Base-by-base conservation (phyloP, 1,140 invertebrate species). In the Drosophila parvula region DNA sequence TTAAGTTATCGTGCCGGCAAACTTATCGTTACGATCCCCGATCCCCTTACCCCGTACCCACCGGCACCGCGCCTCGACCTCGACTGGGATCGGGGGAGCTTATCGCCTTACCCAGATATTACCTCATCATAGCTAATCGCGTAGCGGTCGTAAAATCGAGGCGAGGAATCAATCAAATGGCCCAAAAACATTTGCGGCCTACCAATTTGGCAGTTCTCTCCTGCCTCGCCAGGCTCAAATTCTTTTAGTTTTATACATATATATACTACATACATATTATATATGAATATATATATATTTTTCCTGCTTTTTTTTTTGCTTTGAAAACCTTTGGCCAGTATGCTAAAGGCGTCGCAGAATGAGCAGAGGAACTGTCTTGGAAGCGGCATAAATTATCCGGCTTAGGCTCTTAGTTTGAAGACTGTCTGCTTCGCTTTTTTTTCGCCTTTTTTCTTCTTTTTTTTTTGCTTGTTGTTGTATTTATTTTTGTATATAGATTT, bases 81-180 rank as follows among this genome's bases (percentile, higher is more conserved):
- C 47, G 28, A 28, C 1, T 14, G 32, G 43, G 32, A 36, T 69
- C 38, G 51, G 48, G 43, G 27, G 65, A 61, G 74, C 78, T 81
- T 85, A 85, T 85, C 81, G 78, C 38, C 40, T 16, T 69, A 32
- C 61, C 47, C 65, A 69, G 62, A 53, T 69, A 69, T 85, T 85
- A 85, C 82, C 82, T 85, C 81, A 85, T 85, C 78, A 44, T 38
- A 36, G 30, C 40, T 69, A 78, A 80, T 83, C 65, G 80, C 48
- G 44, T 22, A 28, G 28, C 34, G 58, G 16, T 65, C 61, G 22
- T 55, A 64, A 81, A 65, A 50, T 9, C 55, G 45, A 14, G 30
- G 63, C 56, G 57, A 43, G 50, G 30, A 77, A 78, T 84, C 78
- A 84, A 81, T 85, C 80, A 84, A 78, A 80, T 77, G 60, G 80